Percentiles rank a stretch among this genome's conserved stretches.
These are phyloP conservation scores for Epizoanthus ramosus DNA, from an alignment of 92 coral and sea anemone genomes.

Conservation along the genomic window DNA sequence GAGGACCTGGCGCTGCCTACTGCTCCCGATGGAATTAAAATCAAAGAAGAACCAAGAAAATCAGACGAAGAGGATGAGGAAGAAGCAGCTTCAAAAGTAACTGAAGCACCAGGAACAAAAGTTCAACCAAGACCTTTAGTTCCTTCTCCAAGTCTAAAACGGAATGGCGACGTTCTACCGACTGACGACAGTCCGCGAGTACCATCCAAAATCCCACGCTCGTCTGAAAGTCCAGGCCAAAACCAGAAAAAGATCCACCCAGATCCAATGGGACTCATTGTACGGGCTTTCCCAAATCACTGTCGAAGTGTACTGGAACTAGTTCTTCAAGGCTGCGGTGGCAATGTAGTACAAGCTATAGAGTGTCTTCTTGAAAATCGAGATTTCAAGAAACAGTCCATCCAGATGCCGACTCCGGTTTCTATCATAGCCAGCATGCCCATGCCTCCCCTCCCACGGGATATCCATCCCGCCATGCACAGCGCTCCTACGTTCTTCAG, in stretches of 20 bases:
- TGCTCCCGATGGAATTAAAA: slow-evolving; percentile 28
- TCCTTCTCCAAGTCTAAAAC: slow-evolving; percentile 38
- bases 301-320: slow-evolving; percentile 91
- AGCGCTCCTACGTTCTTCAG: slow-evolving; percentile 68
- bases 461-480: slow-evolving; percentile 76
- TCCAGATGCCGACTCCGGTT: slow-evolving; percentile 77
- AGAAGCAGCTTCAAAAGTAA: slow-evolving; percentile 53
- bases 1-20: slow-evolving; percentile 60
- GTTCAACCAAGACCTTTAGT: background rate
- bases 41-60: slow-evolving; percentile 37
- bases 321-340: slow-evolving; percentile 95
- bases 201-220: slow-evolving; percentile 63
- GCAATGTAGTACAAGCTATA: slow-evolving; percentile 97
- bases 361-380: slow-evolving; percentile 91
- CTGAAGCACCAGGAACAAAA: background rate
- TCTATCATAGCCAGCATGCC: slow-evolving; percentile 62
- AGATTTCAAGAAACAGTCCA: slow-evolving; percentile 65
- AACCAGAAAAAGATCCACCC: slow-evolving; percentile 79
- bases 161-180: slow-evolving; percentile 56
- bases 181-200: slow-evolving; percentile 58
- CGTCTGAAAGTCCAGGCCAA: slow-evolving; percentile 73
- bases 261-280: slow-evolving; percentile 84
- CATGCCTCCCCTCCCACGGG: slow-evolving; percentile 55
- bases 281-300: slow-evolving; percentile 94
- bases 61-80: slow-evolving; percentile 43